phyloP scores from a whole-genome alignment of 1,140 invertebrate genomes.

The Solenopsis invicta region DNA sequence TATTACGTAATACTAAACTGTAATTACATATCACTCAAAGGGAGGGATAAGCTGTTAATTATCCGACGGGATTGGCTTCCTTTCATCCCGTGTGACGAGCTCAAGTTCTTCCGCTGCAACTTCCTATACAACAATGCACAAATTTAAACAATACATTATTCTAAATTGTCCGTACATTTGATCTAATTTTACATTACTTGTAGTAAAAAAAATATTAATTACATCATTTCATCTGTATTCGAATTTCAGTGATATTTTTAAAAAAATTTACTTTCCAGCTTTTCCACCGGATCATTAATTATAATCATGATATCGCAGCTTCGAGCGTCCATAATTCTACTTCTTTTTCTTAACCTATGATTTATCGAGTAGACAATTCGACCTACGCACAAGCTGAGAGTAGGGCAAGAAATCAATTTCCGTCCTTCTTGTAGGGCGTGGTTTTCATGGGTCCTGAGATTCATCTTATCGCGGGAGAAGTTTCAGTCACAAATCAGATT shows the following conservation, averaged over 20 bases:
- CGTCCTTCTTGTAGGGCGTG: conserved; percentile 56
- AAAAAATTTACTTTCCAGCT: neutral
- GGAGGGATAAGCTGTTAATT: conserved; percentile 15
- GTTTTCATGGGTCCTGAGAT: conserved; percentile 38
- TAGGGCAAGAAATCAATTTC: conserved; percentile 66
- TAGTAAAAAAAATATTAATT: conserved; percentile 14
- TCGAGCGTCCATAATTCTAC: neutral
- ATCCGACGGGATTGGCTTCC: neutral
- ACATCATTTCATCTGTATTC: neutral
- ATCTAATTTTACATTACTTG: neutral
- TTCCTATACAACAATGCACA: conserved; percentile 19
- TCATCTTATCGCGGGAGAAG: conserved; percentile 26
- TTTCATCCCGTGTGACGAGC: neutral
- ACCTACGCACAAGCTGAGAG: neutral
- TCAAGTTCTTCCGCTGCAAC: conserved; percentile 32
- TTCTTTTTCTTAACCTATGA: neutral
- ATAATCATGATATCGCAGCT: neutral
- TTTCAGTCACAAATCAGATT: conserved; percentile 28
- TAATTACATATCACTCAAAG: conserved; percentile 16
- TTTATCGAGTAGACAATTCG: conserved; percentile 22
- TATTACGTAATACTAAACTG: conserved; percentile 9
- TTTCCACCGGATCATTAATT: neutral
- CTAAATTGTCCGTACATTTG: neutral
- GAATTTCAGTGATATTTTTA: neutral
- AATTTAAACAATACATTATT: conserved; percentile 1